A percentile compares a stretch with the other conserved stretches of the same genome.
phyloP scores from a whole-genome alignment of 2,797 vertebrate genomes.

The Staurois parvus region DNA sequence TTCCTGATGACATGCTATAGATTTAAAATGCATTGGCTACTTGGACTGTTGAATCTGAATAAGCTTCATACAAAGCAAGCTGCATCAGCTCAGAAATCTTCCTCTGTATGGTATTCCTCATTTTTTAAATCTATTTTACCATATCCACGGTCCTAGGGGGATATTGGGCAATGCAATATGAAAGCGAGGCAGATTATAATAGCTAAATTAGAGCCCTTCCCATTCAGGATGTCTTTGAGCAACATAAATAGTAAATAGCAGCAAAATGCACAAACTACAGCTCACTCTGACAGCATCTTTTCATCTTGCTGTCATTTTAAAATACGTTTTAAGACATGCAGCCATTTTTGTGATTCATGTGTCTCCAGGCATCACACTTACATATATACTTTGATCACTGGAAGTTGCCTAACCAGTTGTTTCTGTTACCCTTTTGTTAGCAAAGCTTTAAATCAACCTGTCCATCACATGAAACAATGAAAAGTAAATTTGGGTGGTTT shows the following conservation, averaged over 20 bases:
- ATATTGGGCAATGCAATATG: neutral
- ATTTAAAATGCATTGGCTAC: neutral
- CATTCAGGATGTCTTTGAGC: neutral
- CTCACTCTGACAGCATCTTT: neutral
- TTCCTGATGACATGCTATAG: neutral
- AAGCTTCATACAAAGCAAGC: neutral
- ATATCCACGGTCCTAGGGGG: neutral
- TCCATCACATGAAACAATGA: neutral
- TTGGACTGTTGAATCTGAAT: neutral
- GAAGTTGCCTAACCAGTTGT: conserved; percentile 3
- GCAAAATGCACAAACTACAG: neutral
- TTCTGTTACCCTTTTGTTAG: neutral
- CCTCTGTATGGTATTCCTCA: neutral
- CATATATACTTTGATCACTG: neutral
- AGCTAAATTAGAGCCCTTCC: neutral
- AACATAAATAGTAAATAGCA: neutral
- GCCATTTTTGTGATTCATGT: neutral
- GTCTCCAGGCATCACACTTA: neutral
- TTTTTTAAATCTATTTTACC: neutral
- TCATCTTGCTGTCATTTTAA: neutral
- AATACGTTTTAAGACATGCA: neutral
- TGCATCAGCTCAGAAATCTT: neutral
- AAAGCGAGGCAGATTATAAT: neutral
- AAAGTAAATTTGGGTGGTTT: neutral
- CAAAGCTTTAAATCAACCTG: neutral